phyloP scores from a whole-genome alignment of 2,888 invertebrate species.

The Lasioglossum marginatum region DNA sequence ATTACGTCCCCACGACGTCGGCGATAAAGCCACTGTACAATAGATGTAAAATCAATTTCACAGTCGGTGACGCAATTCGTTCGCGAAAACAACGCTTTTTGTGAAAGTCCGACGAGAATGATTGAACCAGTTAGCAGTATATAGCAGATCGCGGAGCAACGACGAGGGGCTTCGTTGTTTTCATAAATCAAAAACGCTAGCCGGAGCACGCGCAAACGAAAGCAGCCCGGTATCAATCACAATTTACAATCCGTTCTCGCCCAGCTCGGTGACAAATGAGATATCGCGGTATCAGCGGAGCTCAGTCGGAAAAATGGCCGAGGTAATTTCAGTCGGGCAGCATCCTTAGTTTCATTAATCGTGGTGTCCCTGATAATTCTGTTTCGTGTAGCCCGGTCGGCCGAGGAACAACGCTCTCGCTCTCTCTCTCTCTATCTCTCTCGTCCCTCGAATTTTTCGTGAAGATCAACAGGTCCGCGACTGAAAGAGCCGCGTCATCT shows the following conservation, averaged over 20 bases:
- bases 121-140: slow-evolving; percentile 5
- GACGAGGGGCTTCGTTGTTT: slow-evolving; percentile 8
- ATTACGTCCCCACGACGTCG: not conserved
- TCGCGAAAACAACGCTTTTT: slow-evolving; percentile 5
- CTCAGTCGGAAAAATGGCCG: slow-evolving; percentile 42
- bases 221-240: slow-evolving; percentile 41
- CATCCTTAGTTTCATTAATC: slow-evolving; percentile 70
- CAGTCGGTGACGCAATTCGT: not conserved
- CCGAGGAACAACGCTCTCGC: slow-evolving; percentile 51
- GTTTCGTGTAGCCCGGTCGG: slow-evolving; percentile 44
- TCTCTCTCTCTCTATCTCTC: not conserved
- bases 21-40: not conserved
- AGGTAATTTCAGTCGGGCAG: slow-evolving; percentile 46
- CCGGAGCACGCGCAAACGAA: not conserved
- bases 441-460: slow-evolving; percentile 70
- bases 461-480: slow-evolving; percentile 70
- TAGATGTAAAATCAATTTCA: not conserved
- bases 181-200: slow-evolving; percentile 39
- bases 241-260: slow-evolving; percentile 42
- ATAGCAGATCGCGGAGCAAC: not conserved
- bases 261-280: slow-evolving; percentile 48
- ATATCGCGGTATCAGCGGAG: slow-evolving; percentile 39
- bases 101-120: not conserved
- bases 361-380: slow-evolving; percentile 59
- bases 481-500: slow-evolving; percentile 68